Conservation (phyloP, 2,888 invertebrate genomes). For the Clanis bilineata region DNA sequence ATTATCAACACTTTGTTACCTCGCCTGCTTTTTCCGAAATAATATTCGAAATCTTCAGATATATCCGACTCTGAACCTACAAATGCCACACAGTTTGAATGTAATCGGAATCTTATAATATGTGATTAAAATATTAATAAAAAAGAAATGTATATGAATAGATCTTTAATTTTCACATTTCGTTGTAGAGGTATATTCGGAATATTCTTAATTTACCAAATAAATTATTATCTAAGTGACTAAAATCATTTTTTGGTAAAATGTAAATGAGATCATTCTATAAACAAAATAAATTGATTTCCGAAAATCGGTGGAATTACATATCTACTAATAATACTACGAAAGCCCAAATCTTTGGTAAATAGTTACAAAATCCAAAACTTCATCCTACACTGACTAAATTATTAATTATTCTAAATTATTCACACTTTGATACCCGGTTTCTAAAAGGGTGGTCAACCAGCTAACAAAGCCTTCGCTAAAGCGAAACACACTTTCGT, state of each 20-base stretch:
- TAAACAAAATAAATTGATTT: not conserved
- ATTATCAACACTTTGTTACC: slow-evolving; percentile 47
- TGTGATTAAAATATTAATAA: not conserved
- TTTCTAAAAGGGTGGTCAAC: no score
- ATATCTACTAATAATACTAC: not conserved
- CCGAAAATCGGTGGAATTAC: not conserved
- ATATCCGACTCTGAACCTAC: slow-evolving; percentile 31
- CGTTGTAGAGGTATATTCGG: slow-evolving; percentile 1
- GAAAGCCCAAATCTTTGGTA: not conserved
- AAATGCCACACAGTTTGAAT: slow-evolving; percentile 16
- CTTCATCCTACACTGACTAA: not conserved
- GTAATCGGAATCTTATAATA: not conserved
- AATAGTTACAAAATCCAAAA: not conserved
- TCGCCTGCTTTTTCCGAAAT: slow-evolving; percentile 41
- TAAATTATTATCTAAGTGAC: not conserved
- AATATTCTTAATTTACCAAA: not conserved
- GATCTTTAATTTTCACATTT: not conserved
- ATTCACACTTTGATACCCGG: no score
- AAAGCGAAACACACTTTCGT: no score
- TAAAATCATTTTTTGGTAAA: no score
- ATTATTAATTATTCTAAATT: no score
- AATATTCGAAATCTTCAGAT: slow-evolving; percentile 32
- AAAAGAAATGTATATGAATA: not conserved
- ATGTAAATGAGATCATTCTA: not conserved
- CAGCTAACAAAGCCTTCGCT: no score